Base-by-base conservation (phyloP, 2,888 invertebrate species). In the Azorinus chamasolen region DNA sequence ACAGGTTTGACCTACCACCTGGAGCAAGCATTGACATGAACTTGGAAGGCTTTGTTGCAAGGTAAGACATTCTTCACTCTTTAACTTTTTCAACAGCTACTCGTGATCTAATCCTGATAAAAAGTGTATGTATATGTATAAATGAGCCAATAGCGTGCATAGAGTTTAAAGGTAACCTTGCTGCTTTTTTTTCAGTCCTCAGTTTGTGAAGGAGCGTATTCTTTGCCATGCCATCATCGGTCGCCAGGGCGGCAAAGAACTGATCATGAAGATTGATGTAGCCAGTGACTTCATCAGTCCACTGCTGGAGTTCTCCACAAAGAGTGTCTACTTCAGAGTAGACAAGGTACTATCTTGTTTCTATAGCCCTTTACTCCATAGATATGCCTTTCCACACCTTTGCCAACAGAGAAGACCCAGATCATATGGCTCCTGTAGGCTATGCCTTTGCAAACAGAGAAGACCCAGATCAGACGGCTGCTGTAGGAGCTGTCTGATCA, bases 181-280 rank as follows among this genome's bases (percentile, higher is more conserved):
- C 14, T 45, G 45, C 14, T 3, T 2, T 12, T 55, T 24, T 71
- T 78, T 20, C 81, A 93, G 93, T 16, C 92, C 93, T 5, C 89
- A 90, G 69, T 83, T 79, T 68, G 88, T 93, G n/a, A 86, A 88
- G 41, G 93, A 93, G 83, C 83, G 84, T 10, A 72, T 93, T 65
- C 72, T 91, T 39, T 93, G 93, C 71, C 91, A 93, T 77, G 91
- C 93, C 24, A 93, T 93, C 66, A 92, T 93, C 78, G 93, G 93
- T 6, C 84, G 92, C 41, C 88, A 91, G 62, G 93, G 93, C 16
- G 93, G 93, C n/a, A 93, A 93, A 78, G 93, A 93, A 71, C 84
- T 92, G 50, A 91, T 93, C 77, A 92, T 92, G 89, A 90, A 88
- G 72, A 89, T 92, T 37, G 88, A 92, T 63, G 83, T 93, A n/a